These are phyloP conservation scores for Beroe ovata DNA, from an alignment of 37 sponge, comb jelly and placozoan species.

Conservation along the genomic window DNA sequence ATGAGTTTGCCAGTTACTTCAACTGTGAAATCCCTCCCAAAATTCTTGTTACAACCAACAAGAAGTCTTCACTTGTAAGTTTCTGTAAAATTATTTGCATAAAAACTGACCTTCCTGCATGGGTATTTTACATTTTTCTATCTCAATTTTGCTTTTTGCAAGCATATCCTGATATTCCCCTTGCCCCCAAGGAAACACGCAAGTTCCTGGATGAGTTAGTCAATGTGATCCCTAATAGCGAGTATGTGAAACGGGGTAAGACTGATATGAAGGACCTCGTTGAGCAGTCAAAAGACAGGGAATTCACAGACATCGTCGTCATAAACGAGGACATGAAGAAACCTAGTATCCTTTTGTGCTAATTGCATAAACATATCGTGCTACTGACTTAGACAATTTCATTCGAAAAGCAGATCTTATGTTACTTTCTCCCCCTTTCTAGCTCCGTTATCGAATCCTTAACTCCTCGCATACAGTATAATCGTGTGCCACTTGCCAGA, in stretches of 20 bases:
- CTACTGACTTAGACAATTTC: no score
- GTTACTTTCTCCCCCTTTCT: no score
- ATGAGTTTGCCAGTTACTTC: conserved; percentile 90
- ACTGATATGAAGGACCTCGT: conserved; percentile 82
- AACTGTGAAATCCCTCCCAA: conserved; percentile 74
- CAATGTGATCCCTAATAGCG: conserved; percentile 87
- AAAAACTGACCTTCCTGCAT: no score
- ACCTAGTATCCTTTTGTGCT: conserved; percentile 80
- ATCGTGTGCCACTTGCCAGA: conserved; percentile 86
- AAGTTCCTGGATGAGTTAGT: conserved; percentile 79
- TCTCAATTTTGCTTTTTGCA: no score
- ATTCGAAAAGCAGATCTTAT: no score
- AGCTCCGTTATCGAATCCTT: neutral
- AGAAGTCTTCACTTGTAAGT: conserved; percentile 75
- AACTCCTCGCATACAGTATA: conserved; percentile 75
- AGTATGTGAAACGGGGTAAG: conserved; percentile 73
- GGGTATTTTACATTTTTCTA: no score
- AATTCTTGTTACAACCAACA: conserved; percentile 79
- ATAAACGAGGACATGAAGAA: conserved; percentile 89
- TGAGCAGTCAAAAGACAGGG: conserved; percentile 72
- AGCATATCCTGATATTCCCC: no score
- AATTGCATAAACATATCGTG: no score
- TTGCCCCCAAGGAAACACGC: conserved; percentile 76
- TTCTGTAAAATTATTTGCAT: no score
- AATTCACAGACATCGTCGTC: conserved; percentile 80